Base-by-base conservation (phyloP, 2,113 vertebrate genomes). In the Tachysurus fulvidraco region DNA sequence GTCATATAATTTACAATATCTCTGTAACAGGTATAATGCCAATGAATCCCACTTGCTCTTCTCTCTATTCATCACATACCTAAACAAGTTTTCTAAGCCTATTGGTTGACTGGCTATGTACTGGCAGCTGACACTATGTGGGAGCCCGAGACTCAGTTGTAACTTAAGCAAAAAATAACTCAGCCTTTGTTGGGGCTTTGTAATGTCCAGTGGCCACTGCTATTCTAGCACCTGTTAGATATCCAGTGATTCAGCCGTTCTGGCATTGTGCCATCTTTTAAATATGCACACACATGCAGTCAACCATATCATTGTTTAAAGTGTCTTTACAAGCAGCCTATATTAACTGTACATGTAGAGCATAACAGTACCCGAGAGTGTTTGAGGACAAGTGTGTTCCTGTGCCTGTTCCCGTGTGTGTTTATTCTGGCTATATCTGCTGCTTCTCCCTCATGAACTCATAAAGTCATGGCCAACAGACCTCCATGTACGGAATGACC, bases 401-500 rank as follows among this genome's bases (percentile, higher is more conserved):
- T 82, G 23, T 50, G 36, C 25, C 64, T 76, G 85, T 86, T 88
- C 85, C 84, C 88, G 67, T 73, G 28, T 79, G 83, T 83, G 89
- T 91, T 92, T 11, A 71, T 88, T 88, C 90, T 91, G 87, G 85
- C 85, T 85, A 10, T 83, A 83, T 10, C 86, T 77, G 73, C 83
- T 30, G 84, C 46, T 67, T 69, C 60, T 87, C 80, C 81, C 69
- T 88, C 67, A 82, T 46, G 28, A 57, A 36, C 67, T 83, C 81
- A 85, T 62, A 17, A 57, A 36, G 60, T 80, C 25, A 60, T 30
- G 19, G 64, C 13, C 30, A 74, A 36, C 54, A 76, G 41, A 54
- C 69, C 67, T 83, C 91, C 92, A 90, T 91, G 88, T 91, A 92
- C 74, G 88, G 93, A 88, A 80, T 87, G 80, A 90, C 88, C 74